Base-by-base conservation (phyloP, 2,113 vertebrate species). In the Silurus glanis region DNA sequence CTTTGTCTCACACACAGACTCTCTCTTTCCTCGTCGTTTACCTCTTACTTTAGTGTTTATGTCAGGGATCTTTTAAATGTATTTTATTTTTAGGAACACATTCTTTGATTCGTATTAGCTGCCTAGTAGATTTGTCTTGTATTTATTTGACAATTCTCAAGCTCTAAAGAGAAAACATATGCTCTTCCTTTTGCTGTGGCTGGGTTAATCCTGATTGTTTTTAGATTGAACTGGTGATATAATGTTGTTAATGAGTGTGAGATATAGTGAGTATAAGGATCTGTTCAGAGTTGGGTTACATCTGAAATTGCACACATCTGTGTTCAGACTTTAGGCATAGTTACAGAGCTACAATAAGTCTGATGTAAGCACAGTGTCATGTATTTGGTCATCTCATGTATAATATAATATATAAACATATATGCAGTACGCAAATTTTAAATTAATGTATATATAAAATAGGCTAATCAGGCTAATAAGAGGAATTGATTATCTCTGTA, bases 51-150 rank as follows among this genome's bases (percentile, higher is more conserved):
- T 28, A 67, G 74, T 66, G 67, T 85, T 85, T 76, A 66, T 79
- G 74, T 79, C 74, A 67, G 7, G 49, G 12, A n/a, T 78, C 10
- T 45, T 67, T 53, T 55, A 64, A 79, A 51, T 37, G 2, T 37
- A 37, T 37, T 37, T 37, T n/a, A n/a, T n/a, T 37, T 37, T 37
- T 37, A 37, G 10, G n/a, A 25, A 79, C 5, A 55, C n/a, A 64
- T 69, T 47, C 75, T 61, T 85, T 85, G 84, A 80, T 78, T 78
- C 5, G 28, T n/a, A 55, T 80, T 79, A 56, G 59, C 25, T 64
- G 61, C 49, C 37, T 23, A 79, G 19, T 56, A 79, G 25, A 66
- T 85, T 58, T 59, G 14, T 9, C 55, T 58, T 58, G 17, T 37
- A 23, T 51, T 75, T n/a, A 75, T 75, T 75, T 12, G 4, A 75